Evolutionary conservation across 2,113 vertebrate species (phyloP), one percentile per base, ranked within the genome.

Genomic region (Gorsachius goisagi): DNA sequence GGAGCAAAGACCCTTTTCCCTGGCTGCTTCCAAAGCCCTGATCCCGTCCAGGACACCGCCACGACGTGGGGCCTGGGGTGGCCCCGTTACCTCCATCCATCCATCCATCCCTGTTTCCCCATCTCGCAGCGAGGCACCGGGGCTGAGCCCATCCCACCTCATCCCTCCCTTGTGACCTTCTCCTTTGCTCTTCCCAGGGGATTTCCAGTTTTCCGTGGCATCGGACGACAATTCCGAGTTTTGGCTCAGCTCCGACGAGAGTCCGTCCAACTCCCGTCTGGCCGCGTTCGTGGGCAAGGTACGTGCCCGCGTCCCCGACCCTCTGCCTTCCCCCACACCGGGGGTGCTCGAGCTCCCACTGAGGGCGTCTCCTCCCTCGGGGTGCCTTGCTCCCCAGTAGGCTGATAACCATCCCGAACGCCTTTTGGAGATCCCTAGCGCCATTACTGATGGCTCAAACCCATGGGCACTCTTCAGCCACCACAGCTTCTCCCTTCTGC

Each of bases 141-240:
- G 41, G 14, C 73, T 5, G 21, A 66, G 33, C 53, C 62, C 35
- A 0, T 0, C 2, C 22, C 21, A 1, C 16, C 2, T 6, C 15
- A 6, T 32, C 9, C 37, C 62, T 32, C 3, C 0, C 1, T 12
- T 53, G 11, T 77, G 30, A 69, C 56, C 35, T 39, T 56, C 69
- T 80, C 41, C 3, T 9, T 75, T 66, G 49, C 90, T 67, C 27
- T 90, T 75, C 41, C 2, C 93, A 99, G 99, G 99, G 50, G 99
- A 99, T 49, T 99, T 99, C 98, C 99, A 99, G 98, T 99, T 99
- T 97, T 99, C 99, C 0, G 98, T 99, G 93, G 99, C 99, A 6
- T 99, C 99, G 0, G 99, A 99, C 41, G 99, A 99, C 98, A 99
- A 99, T 92, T 99, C 99, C 0, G 99, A 99, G 97, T 99, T 99